These are phyloP conservation scores for Agrochola macilenta DNA, from an alignment of 2,888 invertebrate genomes.

Conservation along the genomic window DNA sequence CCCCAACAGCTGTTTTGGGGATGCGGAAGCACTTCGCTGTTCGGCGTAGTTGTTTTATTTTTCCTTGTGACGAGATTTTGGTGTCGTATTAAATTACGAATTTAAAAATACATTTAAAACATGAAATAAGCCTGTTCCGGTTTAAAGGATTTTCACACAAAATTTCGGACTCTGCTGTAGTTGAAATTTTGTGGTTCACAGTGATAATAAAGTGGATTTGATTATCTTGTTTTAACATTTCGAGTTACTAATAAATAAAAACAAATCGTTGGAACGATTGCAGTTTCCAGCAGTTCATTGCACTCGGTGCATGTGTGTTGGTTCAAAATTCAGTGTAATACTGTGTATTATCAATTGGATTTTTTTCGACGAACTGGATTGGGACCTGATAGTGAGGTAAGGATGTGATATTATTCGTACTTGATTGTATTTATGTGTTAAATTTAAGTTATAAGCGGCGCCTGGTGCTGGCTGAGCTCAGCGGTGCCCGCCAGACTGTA, in stretches of 20 bases:
- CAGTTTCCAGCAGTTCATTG: constrained; percentile 56
- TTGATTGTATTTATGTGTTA: constrained; percentile 41
- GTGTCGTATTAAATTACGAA: constrained; percentile 36
- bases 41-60: constrained; percentile 49
- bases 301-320: constrained; percentile 66
- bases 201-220: constrained; percentile 47
- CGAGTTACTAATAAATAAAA: constrained; percentile 46
- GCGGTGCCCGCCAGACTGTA: constrained; percentile 64
- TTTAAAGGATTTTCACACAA: constrained; percentile 2
- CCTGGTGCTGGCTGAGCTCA: constrained; percentile 24
- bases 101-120: constrained; percentile 30
- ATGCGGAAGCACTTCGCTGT: constrained; percentile 75
- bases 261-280: constrained; percentile 51
- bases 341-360: constrained; percentile 81
- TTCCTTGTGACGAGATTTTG: constrained; percentile 42
- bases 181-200: constrained; percentile 23
- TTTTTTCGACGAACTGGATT: constrained; percentile 80
- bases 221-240: constrained; percentile 33
- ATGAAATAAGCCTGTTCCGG: constrained; percentile 26
- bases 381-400: constrained; percentile 81
- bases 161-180: not conserved
- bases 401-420: constrained; percentile 56
- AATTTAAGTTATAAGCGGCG: constrained; percentile 62
- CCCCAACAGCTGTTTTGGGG: constrained; percentile 87
- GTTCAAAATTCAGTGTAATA: constrained; percentile 74